These are phyloP conservation scores for Dromius quadrimaculatus DNA, from an alignment of 2,888 invertebrate species.

Conservation along the genomic window DNA sequence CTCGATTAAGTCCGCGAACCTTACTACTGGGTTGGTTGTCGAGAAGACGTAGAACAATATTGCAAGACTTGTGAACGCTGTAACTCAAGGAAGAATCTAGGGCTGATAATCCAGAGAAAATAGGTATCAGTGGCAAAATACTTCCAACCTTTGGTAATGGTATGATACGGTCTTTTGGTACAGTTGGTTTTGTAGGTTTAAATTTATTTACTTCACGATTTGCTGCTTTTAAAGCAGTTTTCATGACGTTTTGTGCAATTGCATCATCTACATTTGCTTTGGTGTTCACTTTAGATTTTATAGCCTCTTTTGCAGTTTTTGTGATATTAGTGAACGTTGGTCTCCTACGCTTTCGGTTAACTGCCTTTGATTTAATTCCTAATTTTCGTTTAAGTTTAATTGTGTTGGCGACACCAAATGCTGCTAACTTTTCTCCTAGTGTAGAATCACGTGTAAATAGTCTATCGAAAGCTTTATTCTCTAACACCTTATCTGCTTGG, in stretches of 20 bases:
- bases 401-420: too few species aligned
- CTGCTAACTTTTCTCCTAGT: conserved; percentile 56
- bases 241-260: too few species aligned
- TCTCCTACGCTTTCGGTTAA: background rate
- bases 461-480: conserved; percentile 55
- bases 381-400: background rate
- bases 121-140: conserved; percentile 57
- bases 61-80: too few species aligned
- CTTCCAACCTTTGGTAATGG: conserved; percentile 58
- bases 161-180: background rate
- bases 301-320: background rate
- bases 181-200: background rate
- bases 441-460: conserved; percentile 54
- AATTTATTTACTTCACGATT: background rate
- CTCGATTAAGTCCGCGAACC: too few species aligned
- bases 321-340: background rate
- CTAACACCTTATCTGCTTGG: conserved; percentile 58
- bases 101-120: conserved; percentile 59
- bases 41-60: too few species aligned
- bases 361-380: too few species aligned
- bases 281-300: background rate
- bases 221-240: too few species aligned
- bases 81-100: conserved; percentile 58
- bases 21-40: too few species aligned
- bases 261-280: too few species aligned